A percentile compares a stretch with the other conserved stretches of the same genome.
phyloP scores from a whole-genome alignment of 2,888 invertebrate genomes.

The Hesperia comma region DNA sequence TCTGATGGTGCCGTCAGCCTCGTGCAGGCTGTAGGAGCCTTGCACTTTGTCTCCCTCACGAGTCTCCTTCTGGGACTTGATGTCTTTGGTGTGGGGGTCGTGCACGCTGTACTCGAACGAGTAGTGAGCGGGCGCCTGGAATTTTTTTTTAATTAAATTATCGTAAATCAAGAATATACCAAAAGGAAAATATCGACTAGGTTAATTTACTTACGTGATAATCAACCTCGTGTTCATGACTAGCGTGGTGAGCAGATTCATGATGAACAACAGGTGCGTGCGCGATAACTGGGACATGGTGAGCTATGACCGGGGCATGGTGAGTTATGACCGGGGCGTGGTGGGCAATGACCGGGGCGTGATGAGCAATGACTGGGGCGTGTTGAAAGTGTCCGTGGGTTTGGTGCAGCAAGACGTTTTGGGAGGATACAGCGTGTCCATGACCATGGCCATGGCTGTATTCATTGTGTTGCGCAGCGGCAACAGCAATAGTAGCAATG shows the following conservation, averaged over 20 bases:
- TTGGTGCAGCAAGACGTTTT: conserved; percentile 56
- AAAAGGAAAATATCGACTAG: not conserved
- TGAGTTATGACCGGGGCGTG: conserved; percentile 27
- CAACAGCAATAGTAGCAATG: conserved; percentile 47
- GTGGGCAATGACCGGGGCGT: conserved; percentile 3
- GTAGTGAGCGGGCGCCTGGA: conserved; percentile 56
- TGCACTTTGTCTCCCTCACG: conserved; percentile 78
- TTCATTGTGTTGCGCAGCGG: conserved; percentile 39
- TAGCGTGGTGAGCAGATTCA: conserved; percentile 36
- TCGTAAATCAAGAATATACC: not conserved
- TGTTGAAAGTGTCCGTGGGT: conserved; percentile 50
- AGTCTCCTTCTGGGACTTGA: conserved; percentile 74
- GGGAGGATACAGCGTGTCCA: conserved; percentile 53
- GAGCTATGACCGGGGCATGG: conserved; percentile 34
- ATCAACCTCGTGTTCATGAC: conserved; percentile 47
- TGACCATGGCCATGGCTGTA: conserved; percentile 40
- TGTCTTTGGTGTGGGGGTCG: conserved; percentile 80
- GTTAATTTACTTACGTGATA: conserved; percentile 31
- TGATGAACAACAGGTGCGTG: conserved; percentile 22
- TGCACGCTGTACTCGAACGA: conserved; percentile 55
- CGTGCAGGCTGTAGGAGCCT: conserved; percentile 86
- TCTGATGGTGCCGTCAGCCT: conserved; percentile 84
- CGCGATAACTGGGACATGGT: not conserved
- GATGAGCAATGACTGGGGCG: conserved; percentile 5
- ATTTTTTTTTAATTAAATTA: not conserved